Conservation (phyloP, 1,140 invertebrate genomes). For the Micrasema longulum region DNA sequence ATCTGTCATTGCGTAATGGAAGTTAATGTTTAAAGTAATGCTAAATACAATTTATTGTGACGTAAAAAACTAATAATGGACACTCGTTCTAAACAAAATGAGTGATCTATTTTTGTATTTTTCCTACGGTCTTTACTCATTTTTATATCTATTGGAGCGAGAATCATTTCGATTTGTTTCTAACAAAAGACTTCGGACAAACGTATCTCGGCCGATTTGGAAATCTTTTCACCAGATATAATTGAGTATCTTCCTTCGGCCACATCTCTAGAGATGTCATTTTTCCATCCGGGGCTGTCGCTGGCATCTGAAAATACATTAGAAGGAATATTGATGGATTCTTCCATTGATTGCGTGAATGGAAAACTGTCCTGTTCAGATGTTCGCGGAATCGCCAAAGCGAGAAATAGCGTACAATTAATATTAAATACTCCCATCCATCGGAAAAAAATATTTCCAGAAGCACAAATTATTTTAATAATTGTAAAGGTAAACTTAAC, state of each 20-base stretch:
- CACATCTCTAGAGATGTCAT: conserved; percentile 23
- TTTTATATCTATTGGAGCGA: conserved; percentile 25
- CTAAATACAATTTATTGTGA: no score
- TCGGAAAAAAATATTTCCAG: no score
- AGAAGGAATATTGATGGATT: conserved; percentile 31
- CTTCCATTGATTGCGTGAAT: conserved; percentile 14
- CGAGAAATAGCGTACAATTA: conserved; percentile 4
- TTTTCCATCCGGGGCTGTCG: conserved; percentile 20
- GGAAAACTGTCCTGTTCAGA: conserved; percentile 15
- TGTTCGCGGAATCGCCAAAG: not conserved
- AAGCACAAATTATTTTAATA: no score
- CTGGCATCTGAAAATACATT: conserved; percentile 18
- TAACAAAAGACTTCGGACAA: conserved; percentile 21
- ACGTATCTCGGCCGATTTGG: conserved; percentile 4
- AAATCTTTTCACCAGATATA: conserved; percentile 34
- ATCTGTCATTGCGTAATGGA: no score
- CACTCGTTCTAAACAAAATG: no score
- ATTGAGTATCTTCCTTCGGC: conserved; percentile 34
- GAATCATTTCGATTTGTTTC: conserved; percentile 35
- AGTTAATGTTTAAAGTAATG: no score
- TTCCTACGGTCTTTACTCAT: not conserved
- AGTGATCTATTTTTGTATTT: no score
- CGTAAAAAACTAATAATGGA: no score
- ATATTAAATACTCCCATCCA: not conserved
- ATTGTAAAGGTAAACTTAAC: no score